A percentile compares a stretch with the other conserved stretches of the same genome.
phyloP scores from a whole-genome alignment of 2,113 vertebrate genomes.

The Sorex fumeus region DNA sequence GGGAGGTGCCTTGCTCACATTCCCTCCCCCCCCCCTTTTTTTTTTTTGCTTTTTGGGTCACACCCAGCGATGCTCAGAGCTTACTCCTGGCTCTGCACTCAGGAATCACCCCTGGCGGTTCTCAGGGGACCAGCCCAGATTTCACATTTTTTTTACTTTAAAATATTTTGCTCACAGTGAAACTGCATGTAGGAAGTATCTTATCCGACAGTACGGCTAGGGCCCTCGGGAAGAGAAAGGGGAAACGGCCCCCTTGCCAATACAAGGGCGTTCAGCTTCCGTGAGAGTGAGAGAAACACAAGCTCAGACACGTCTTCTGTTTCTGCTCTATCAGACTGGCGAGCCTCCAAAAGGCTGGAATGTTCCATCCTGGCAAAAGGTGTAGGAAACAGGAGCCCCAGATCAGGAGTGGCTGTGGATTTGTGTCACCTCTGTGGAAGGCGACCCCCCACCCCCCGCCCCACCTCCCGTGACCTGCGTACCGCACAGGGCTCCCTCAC shows the following conservation, averaged over 20 bases:
- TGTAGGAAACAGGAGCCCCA: not conserved
- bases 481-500: accelerated
- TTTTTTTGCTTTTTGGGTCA: too few relatives aligned
- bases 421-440: not conserved
- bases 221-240: not conserved
- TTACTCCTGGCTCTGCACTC: too few relatives aligned
- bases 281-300: slow-evolving; percentile 14
- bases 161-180: not conserved
- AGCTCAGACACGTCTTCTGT: not conserved
- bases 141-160: not conserved
- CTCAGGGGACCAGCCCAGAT: too few relatives aligned
- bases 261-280: not conserved
- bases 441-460: too few relatives aligned
- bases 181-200: not conserved
- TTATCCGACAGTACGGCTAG: too few relatives aligned
- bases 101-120: too few relatives aligned
- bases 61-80: too few relatives aligned
- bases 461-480: not conserved
- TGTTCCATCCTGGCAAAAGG: not conserved
- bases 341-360: not conserved
- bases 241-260: not conserved
- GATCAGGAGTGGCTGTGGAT: not conserved
- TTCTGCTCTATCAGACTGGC: not conserved
- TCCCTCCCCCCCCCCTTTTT: too few relatives aligned
- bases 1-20: too few relatives aligned